Evolutionary conservation across 2,113 vertebrate genomes (phyloP).

Genomic region (Cottus gobio): DNA sequence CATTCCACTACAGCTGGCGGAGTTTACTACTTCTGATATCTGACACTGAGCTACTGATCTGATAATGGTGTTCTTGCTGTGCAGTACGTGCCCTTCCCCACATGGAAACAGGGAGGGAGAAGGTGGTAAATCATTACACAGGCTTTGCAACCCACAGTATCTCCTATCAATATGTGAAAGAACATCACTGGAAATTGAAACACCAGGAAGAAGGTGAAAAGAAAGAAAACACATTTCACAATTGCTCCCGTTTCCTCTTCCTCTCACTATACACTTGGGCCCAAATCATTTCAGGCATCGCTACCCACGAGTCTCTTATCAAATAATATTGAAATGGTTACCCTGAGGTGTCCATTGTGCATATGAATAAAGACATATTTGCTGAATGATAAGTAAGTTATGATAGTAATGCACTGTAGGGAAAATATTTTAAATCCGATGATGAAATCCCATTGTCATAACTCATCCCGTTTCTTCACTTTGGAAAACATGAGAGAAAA

Average conservation of each 20-base stretch:
- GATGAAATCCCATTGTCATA: slow-evolving; percentile 54
- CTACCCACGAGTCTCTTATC: slow-evolving; percentile 79
- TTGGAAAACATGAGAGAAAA: slow-evolving; percentile 20
- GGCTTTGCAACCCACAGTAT: slow-evolving; percentile 29
- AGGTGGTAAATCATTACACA: slow-evolving; percentile 55
- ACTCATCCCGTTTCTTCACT: slow-evolving; percentile 16
- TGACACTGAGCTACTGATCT: slow-evolving; percentile 66
- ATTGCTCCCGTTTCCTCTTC: slow-evolving; percentile 41
- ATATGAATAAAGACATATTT: slow-evolving; percentile 78
- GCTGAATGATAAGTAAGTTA: slow-evolving; percentile 68
- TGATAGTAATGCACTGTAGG: slow-evolving; percentile 40
- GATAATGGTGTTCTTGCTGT: slow-evolving; percentile 59
- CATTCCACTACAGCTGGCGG: slow-evolving; percentile 51
- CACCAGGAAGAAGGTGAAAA: slow-evolving; percentile 49
- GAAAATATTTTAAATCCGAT: slow-evolving; percentile 41
- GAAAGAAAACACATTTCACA: slow-evolving; percentile 38
- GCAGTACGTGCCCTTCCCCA: slow-evolving; percentile 43
- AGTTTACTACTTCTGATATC: slow-evolving; percentile 64
- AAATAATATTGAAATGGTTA: slow-evolving; percentile 80
- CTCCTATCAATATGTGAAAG: slow-evolving; percentile 46
- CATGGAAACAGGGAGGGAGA: slow-evolving; percentile 46
- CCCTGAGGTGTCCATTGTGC: slow-evolving; percentile 75
- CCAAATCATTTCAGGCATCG: slow-evolving; percentile 83
- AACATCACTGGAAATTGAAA: slow-evolving; percentile 55
- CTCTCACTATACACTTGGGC: slow-evolving; percentile 62